Evolutionary conservation across 2,888 invertebrate species (phyloP), one percentile per base, ranked within the genome.

Genomic region (Trissoscelio sp.): DNA sequence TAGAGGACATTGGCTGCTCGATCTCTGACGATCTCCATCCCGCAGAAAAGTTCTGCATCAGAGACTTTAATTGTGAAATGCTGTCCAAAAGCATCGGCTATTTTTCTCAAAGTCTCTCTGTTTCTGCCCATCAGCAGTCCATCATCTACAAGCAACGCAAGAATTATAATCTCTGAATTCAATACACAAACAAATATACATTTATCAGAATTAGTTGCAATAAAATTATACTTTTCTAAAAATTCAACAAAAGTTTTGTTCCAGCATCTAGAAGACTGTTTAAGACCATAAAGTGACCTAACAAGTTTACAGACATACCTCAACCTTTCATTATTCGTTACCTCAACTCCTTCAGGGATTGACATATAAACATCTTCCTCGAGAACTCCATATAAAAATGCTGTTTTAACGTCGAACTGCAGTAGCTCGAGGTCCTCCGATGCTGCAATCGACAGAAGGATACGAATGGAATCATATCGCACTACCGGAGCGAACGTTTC

Each of bases 191-290:
- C 31, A 62, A 83, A 87, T 12, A 88, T 37, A 69, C 86, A 87
- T 39, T 83, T 74, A 20, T 88, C 87, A 5, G 80, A 81, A 7
- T 83, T 34, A 53, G 82, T 84, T 11, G 83, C 64, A 12, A 79
- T 51, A 48, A 86, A 83, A 14, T 83, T 79, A 46, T 79, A 81
- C 20, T 80, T 73, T 4, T 73, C 69, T 7, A 87, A 51, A 37
- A 85, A 86, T 22, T 75, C 28, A 5, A 70, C 78, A 57, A 87
- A 86, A 14, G 46, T 51, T 55, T 66, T 57, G 44, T 88, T 85
- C 88, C 87, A 89, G 24, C 83, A 84, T 48, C 88, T 73, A 3
- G 86, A 83, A 4, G 86, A 83, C 60, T 88, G 88, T 55, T 87
- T 88, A 0, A 89, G 72, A 9, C 88, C 88, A 80, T 89, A 89